Base-by-base conservation (phyloP, 1,140 invertebrate species). In the Stegodyphus dumicola region DNA sequence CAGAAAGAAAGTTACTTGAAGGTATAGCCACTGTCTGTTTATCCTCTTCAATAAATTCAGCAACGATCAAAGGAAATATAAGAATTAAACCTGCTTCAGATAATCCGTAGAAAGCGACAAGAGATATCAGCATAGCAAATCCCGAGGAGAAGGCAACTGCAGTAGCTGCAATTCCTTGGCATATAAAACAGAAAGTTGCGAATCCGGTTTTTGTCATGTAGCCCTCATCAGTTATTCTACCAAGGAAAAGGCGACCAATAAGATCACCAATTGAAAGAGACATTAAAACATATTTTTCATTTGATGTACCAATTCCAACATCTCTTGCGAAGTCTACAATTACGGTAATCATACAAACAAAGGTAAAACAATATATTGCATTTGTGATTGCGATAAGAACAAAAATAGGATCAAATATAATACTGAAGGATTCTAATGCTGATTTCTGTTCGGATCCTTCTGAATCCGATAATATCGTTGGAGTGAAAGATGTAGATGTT, bases 11-110 rank as follows among this genome's bases (percentile, higher is more conserved):
- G 48, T 11, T 33, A 6, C 48, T 65, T 13, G 65, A 17, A 5
- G 73, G 66, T 17, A 87, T 33, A 48, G 86, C 87, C 48, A 60
- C 17, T n/a, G 87, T 69, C 15, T 88, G 64, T 18, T 85, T 87
- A 13, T 73, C 77, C 53, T 79, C 56, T 6, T 85, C 88, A 18
- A 88, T 70, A 53, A 79, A 88, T 51, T 88, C 87, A 6, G 87
- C 80, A 2, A 88, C 74, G 7, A 88, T 70, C 6, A 88, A 48
- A 49, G 71, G 87, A 33, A 87, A 86, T 7, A 88, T 73, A 15
- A 88, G 10, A 33, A 88, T 86, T 2, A 87, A n/a, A 9, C 56
- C 71, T n/a, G 76, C 88, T 67, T 69, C 66, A 7, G 75, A 73
- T 9, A 88, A 60, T 2, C 87, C 87, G 6, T 88, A 76, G 0